Conservation (phyloP, 2,113 vertebrate genomes). For the Engraulis encrasicolus region DNA sequence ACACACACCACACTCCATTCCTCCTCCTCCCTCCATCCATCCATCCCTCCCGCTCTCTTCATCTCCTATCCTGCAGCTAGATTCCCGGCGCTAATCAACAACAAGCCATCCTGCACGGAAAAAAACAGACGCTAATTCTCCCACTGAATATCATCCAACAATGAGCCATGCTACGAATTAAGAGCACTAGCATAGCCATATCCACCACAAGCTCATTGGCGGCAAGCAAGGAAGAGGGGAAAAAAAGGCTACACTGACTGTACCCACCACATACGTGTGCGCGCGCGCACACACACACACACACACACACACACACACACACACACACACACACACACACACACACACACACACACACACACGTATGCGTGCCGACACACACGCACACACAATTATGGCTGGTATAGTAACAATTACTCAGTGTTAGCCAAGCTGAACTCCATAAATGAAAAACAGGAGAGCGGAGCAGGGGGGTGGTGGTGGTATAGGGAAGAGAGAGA, state of each 20-base stretch:
- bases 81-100: background rate
- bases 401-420: constrained; percentile 9
- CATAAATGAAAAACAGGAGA: background rate
- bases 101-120: background rate
- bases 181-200: no score
- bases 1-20: no score
- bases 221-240: background rate
- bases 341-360: background rate
- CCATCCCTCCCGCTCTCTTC: no score
- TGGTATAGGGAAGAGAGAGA: background rate
- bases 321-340: background rate
- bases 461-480: background rate
- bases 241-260: no score
- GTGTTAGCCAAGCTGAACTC: background rate
- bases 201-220: background rate
- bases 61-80: background rate
- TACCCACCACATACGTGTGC: no score
- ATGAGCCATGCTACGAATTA: no score
- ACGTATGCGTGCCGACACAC: background rate
- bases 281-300: background rate
- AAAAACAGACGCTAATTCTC: background rate
- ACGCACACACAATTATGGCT: background rate
- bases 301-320: background rate
- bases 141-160: background rate
- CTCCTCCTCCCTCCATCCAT: no score